These are phyloP conservation scores for Callithrix jacchus DNA, from an alignment of 2,113 vertebrate species.

Conservation along the genomic window DNA sequence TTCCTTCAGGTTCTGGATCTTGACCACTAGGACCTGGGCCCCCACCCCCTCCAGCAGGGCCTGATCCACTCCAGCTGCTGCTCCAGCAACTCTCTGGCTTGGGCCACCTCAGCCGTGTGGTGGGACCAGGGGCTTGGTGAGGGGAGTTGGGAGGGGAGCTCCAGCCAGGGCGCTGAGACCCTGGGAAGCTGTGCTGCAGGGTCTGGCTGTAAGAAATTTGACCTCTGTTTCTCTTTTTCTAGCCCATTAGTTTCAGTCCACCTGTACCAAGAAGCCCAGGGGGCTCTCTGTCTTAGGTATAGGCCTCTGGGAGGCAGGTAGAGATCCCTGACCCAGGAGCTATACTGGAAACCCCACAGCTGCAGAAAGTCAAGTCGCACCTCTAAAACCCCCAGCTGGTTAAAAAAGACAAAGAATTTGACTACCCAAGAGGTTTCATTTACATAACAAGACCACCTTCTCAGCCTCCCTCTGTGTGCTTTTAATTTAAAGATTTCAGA, in stretches of 20 bases:
- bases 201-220: not conserved
- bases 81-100: not conserved
- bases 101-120: not conserved
- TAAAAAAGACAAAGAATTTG: no score
- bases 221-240: not conserved
- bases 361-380: no score
- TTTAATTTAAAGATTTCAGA: no score
- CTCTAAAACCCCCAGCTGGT: no score
- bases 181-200: not conserved
- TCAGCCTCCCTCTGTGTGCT: no score
- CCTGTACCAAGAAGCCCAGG: not conserved
- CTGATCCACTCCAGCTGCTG: not conserved
- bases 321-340: no score
- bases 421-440: no score
- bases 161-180: not conserved
- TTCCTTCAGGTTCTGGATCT: slow-evolving; percentile 34
- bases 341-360: no score
- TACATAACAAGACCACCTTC: no score
- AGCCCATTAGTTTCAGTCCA: not conserved
- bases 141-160: not conserved
- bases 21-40: not conserved
- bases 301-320: not conserved
- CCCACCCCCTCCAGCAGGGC: no score
- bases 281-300: not conserved
- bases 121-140: not conserved